Conservation (phyloP, 2,113 vertebrate species). For the Chloebia gouldiae region DNA sequence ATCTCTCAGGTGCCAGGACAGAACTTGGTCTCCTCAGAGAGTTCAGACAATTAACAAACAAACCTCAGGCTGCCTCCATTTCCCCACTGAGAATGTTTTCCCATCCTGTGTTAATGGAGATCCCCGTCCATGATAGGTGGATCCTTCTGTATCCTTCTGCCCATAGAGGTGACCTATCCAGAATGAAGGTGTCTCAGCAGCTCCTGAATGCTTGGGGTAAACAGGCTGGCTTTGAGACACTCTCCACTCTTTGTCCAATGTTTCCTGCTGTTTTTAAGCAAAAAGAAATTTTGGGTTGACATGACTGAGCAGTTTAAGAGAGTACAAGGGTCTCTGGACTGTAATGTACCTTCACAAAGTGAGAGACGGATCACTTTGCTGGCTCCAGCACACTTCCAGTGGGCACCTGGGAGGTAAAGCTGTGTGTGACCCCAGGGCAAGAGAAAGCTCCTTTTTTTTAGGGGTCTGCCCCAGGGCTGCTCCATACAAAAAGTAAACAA, state of each 20-base stretch:
- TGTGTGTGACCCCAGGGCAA: not conserved
- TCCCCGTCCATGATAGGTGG: too few relatives aligned
- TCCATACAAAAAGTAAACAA: not conserved
- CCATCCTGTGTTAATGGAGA: not conserved
- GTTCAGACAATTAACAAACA: not conserved
- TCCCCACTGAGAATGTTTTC: not conserved
- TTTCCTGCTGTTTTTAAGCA: not conserved
- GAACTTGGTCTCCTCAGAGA: not conserved
- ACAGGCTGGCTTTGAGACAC: not conserved
- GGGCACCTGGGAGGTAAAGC: not conserved
- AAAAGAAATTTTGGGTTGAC: not conserved
- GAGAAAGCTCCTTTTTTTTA: not conserved
- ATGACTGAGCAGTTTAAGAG: not conserved
- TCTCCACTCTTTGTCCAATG: not conserved
- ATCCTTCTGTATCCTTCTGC: not conserved
- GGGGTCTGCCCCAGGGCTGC: not conserved
- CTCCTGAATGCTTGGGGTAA: not conserved
- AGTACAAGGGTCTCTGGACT: not conserved
- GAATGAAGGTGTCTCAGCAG: not conserved
- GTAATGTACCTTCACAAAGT: not conserved
- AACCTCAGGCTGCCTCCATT: not conserved
- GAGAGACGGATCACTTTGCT: not conserved
- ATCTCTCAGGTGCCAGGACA: not conserved
- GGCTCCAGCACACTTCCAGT: accelerated
- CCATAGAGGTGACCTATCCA: not conserved